Evolutionary conservation across 2,888 invertebrate species (phyloP), one percentile per base, ranked within the genome.

Genomic region (Rhagium mordax): DNA sequence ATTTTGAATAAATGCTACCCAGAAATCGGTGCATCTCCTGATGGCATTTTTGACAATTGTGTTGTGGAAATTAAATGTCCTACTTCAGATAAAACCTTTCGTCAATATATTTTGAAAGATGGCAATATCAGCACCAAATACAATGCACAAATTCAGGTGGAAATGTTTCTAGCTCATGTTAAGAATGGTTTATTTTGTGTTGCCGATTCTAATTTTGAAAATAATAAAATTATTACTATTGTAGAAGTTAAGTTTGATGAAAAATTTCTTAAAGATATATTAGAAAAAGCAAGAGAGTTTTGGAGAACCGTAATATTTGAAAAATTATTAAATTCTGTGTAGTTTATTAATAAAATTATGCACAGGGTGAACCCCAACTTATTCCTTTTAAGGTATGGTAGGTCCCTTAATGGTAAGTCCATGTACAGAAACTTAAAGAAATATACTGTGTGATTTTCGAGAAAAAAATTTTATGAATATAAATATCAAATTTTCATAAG

Each of bases 31-130:
- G 53, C 20, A 20, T 53, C 53, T 21, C 21, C 53, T 20, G 53
- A 53, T 41, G 13, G 10, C 2, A 18, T 66, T 13, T 33, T 33
- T 0, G n/a, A 27, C 15, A 41, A 66, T 24, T 29, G 1, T 8
- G 67, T 67, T 2, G 21, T 67, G 5, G 67, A 67, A 21, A 24
- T 67, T 8, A 67, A 67, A 27, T 67, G 57, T 21, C 57, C 67
- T 1, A 13, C 33, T 21, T 18, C 47, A n/a, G 57, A 67, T 2
- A 67, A 67, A 5, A 4, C 20, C 10, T 5, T 59, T 16, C 1
- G 4, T 3, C 6, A n/a, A 8, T 67, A 67, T 24, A 59, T 67
- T 49, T 18, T 20, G 7, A 47, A 29, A 4, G 20, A 59, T 1
- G 16, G 24, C 10, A 20, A 57, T 13, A 55, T 55, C 13, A 33